phyloP scores from a whole-genome alignment of 30 jellyfish, hydroid and myxozoan genomes.

The Cassiopea xamachana region DNA sequence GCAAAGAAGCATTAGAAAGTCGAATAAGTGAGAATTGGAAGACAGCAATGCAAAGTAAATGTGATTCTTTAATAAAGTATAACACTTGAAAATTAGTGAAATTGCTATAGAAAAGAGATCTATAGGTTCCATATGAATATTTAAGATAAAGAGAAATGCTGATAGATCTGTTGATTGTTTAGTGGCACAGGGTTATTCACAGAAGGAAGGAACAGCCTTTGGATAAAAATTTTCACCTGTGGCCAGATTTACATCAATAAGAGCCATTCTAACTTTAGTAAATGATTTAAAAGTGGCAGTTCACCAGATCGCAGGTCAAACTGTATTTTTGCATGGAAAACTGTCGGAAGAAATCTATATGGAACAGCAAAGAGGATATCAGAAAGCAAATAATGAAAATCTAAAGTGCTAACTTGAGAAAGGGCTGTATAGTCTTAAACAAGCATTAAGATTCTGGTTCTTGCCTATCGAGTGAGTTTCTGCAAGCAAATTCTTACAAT shows the following conservation, averaged over 20 bases:
- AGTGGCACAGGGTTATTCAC: slow-evolving; percentile 1
- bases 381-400: background rate
- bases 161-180: slow-evolving; percentile 4
- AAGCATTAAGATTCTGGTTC: background rate
- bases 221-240: slow-evolving; percentile 4
- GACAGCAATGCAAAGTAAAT: background rate
- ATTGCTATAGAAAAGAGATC: background rate
- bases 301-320: background rate
- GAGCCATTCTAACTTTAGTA: background rate
- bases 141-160: background rate
- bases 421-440: background rate
- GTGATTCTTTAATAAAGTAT: background rate
- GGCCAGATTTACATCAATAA: background rate
- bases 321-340: background rate
- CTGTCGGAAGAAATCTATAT: background rate
- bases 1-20: background rate
- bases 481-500: too few species aligned
- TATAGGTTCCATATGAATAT: background rate
- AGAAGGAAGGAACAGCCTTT: background rate
- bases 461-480: too few species aligned
- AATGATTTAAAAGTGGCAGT: background rate
- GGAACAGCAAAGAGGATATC: background rate
- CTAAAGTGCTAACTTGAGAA: background rate
- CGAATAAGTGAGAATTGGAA: background rate
- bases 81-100: background rate